Base-by-base conservation (phyloP, 2,888 invertebrate species). In the Sphinx pinastri region DNA sequence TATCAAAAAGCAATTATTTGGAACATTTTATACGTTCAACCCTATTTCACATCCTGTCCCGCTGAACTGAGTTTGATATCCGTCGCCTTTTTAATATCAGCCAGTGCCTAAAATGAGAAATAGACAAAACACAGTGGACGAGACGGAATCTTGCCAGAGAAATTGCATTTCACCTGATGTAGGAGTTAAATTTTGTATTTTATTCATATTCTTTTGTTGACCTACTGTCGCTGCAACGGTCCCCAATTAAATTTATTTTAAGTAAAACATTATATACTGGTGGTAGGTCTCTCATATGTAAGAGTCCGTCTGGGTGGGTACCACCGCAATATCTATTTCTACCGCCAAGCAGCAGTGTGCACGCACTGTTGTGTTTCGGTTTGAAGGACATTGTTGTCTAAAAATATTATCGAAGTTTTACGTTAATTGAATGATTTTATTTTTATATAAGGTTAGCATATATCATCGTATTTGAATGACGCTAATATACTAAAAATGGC, bases 11-110 rank as follows among this genome's bases (percentile, higher is more conserved):
- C 25, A 25, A 25, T 25, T 2, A 25, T 25, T 25, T 25, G 25
- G 25, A 38, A 38, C 38, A 38, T 38, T 8, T 16, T 7, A 16
- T 10, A 8, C 45, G 47, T 60, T 60, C 45, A 60, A 47, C 45
- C 60, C 47, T 45, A 12, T 11, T 16, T 12, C 10, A 60, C 16
- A 47, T 45, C 47, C 60, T 60, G 47, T 1, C n/a, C 0, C 14
- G n/a, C 10, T 1, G 16, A 60, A 60, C 11, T 60, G 47, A 60
- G 16, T 16, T 45, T 60, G 16, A 60, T 60, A 47, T 60, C n/a
- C 19, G 47, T 12, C 60, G 60, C 12, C n/a, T 45, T 47, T 60
- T 60, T 60, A 60, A 60, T 60, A 60, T 47, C 60, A 60, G 16
- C 45, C 16, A 47, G 47, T 47, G 11, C 25, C 45, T 45, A 16